Evolutionary conservation across 2,888 invertebrate genomes (phyloP).

Genomic region (Bugulina stolonifera): DNA sequence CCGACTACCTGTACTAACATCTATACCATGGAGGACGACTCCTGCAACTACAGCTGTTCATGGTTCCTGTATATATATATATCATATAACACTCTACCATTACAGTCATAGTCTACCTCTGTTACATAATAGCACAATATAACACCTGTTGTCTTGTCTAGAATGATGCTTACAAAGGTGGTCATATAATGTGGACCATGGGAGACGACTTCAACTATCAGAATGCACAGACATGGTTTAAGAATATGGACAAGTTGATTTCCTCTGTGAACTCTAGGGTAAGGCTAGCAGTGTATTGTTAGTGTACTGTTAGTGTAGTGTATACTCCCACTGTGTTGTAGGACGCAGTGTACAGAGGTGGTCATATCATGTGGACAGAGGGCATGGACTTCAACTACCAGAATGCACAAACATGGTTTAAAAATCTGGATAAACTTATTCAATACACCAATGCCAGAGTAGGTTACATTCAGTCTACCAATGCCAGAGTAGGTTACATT

Average conservation of each 20-base stretch:
- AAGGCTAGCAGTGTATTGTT: too few species aligned
- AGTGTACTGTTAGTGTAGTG: too few species aligned
- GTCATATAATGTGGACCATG: slow-evolving; percentile 77
- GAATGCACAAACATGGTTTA: slow-evolving; percentile 72
- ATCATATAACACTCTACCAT: too few species aligned
- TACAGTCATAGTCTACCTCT: too few species aligned
- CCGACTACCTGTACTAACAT: too few species aligned
- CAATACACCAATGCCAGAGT: slow-evolving; percentile 62
- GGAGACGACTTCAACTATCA: slow-evolving; percentile 85
- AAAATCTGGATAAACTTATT: slow-evolving; percentile 79
- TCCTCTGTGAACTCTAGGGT: slow-evolving; percentile 62
- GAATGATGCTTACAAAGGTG: slow-evolving; percentile 35
- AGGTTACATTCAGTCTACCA: slow-evolving; percentile 30
- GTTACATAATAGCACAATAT: too few species aligned
- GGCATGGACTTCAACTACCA: slow-evolving; percentile 85
- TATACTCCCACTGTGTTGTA: background rate
- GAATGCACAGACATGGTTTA: slow-evolving; percentile 72
- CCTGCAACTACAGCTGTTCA: too few species aligned
- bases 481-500: background rate
- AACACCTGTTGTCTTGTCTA: background rate
- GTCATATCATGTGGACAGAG: slow-evolving; percentile 77
- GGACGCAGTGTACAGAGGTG: slow-evolving; percentile 34
- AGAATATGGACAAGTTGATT: slow-evolving; percentile 79
- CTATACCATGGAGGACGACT: too few species aligned
- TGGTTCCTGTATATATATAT: too few species aligned